Evolutionary conservation across 2,797 vertebrate species (phyloP), one percentile per base, ranked within the genome.

Genomic region (Enteromius fasciolatus): DNA sequence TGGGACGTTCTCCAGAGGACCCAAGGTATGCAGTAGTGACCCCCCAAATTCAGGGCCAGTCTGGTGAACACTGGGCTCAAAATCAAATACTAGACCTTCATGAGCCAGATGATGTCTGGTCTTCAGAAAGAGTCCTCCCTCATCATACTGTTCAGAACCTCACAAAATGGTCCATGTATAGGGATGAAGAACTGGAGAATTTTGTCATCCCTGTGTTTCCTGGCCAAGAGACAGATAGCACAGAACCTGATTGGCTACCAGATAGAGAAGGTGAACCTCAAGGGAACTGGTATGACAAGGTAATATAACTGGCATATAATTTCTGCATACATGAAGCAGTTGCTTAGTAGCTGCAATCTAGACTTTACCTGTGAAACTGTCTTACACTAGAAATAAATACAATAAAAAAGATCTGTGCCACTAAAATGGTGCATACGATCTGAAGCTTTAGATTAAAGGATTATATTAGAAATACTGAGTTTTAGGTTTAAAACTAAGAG

Each of bases 211-310:
- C 90, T 59, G 90, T 93, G 85, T 77, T 88, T 61, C 80, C 92
- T 31, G 87, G 70, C 66, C 83, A 91, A n/a, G 86, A 87, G 64
- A 88, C 80, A 28, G 80, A 85, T 82, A 87, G 87, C 79, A 73
- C 86, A 79, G 90, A 88, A 78, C 87, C 81, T 81, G 91, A 93
- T 74, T 95, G 94, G 96, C 93, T 93, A 77, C 93, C 95, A 44
- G 91, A 92, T 91, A 95, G 92, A 87, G 91, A 96, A 87, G 93
- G 92, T 88, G 90, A 94, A 91, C 94, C 89, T 83, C 92, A 92
- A 86, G 95, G 95, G 31, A 90, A 92, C 76, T 97, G 96, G 96
- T 95, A 92, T 90, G 95, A 94, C 89, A 97, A 98, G 97, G 98
- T 97, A 96, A 92, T 87, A 93, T 88, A 89, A 23, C 14, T 85